These are phyloP conservation scores for Tachuris rubrigastra DNA, from an alignment of 2,113 vertebrate species.

Conservation along the genomic window DNA sequence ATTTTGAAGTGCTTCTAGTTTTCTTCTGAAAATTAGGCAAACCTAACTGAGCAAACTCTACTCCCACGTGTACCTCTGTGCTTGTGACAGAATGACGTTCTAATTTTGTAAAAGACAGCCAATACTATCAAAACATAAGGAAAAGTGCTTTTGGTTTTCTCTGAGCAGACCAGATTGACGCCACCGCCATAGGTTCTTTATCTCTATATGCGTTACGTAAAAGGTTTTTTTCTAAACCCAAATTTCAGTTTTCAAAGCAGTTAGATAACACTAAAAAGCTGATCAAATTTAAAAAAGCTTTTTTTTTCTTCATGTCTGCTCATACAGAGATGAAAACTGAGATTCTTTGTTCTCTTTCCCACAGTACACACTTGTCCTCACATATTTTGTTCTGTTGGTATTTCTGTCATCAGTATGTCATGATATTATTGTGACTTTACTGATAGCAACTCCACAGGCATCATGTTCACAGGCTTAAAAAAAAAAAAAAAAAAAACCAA, in stretches of 20 bases:
- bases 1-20: neutral
- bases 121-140: neutral
- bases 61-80: neutral
- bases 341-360: neutral
- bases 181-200: neutral
- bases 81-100: neutral
- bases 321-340: neutral
- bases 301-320: neutral
- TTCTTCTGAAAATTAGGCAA: neutral
- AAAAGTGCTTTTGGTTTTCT: neutral
- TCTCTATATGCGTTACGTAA: rapidly evolving
- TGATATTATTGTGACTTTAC: neutral
- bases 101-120: neutral
- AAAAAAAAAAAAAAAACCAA: neutral
- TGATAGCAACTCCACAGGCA: neutral
- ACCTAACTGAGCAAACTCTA: neutral
- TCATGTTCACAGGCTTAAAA: neutral
- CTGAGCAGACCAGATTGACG: neutral
- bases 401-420: neutral
- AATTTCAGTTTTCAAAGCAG: neutral
- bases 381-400: neutral
- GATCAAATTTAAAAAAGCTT: rapidly evolving
- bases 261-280: neutral
- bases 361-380: neutral
- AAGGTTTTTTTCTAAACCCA: neutral